Conservation (phyloP, 2,113 vertebrate genomes). For the Halichoerus grypus region DNA sequence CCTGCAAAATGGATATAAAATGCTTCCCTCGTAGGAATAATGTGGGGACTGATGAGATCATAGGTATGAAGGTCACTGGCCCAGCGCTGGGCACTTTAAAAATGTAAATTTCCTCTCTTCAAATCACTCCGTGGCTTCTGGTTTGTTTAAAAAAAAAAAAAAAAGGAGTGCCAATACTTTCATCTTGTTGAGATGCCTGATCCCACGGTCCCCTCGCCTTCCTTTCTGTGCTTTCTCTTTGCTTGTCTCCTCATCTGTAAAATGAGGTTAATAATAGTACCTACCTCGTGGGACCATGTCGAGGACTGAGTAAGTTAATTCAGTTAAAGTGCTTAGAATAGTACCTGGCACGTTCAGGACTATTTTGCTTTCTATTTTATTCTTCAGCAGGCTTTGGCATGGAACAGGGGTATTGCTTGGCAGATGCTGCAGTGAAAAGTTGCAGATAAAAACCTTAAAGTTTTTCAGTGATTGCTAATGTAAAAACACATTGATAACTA, state of each 20-base stretch:
- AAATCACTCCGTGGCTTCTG: neutral
- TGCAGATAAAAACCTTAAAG: slow-evolving; percentile 10
- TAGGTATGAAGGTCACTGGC: neutral
- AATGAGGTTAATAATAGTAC: neutral
- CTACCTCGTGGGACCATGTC: neutral
- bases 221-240: neutral
- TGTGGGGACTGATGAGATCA: neutral
- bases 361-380: slow-evolving; percentile 42
- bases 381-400: neutral
- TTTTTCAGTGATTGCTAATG: neutral
- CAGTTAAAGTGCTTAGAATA: neutral
- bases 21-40: neutral
- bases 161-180: neutral
- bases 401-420: neutral
- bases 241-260: neutral
- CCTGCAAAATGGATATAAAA: neutral
- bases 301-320: slow-evolving; percentile 5
- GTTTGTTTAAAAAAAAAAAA: slow-evolving; percentile 4
- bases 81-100: neutral
- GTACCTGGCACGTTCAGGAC: neutral
- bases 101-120: neutral
- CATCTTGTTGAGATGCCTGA: neutral
- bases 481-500: neutral
- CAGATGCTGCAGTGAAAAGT: neutral
- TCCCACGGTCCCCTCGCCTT: neutral